A percentile compares a stretch with the other conserved stretches of the same genome.
Conservation (phyloP, 2,113 vertebrate genomes). For the Platichthys flesus region DNA sequence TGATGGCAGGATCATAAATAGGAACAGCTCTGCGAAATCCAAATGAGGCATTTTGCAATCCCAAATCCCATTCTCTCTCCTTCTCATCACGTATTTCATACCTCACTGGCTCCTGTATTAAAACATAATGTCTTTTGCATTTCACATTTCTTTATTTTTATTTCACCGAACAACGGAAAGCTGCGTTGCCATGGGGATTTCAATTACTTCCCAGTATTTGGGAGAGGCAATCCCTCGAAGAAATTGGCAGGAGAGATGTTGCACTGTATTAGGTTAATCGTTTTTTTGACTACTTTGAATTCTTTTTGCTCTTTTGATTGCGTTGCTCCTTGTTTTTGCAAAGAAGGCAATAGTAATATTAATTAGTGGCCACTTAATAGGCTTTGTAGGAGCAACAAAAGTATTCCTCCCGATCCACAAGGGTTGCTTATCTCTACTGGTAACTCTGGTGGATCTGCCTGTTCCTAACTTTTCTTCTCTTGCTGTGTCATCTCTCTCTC, state of each 20-base stretch:
- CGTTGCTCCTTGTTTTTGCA: not conserved
- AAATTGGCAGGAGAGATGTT: conserved; percentile 49
- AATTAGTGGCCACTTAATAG: not conserved
- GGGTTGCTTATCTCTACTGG: conserved; percentile 8
- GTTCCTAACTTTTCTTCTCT: conserved; percentile 24
- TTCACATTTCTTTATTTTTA: conserved; percentile 68
- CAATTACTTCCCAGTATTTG: conserved; percentile 65
- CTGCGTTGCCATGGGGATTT: conserved; percentile 73
- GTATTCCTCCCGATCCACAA: not conserved
- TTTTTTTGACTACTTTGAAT: not conserved
- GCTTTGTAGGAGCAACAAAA: not conserved
- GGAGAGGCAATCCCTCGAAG: conserved; percentile 52
- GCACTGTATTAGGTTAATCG: conserved; percentile 32
- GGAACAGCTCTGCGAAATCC: conserved; percentile 47
- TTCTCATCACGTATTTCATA: conserved; percentile 67
- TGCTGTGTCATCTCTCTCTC: conserved; percentile 52
- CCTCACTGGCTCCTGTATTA: conserved; percentile 67
- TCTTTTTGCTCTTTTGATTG: not conserved
- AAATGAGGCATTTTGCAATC: conserved; percentile 57
- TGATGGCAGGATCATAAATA: conserved; percentile 60
- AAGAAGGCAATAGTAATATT: not conserved
- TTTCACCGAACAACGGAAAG: conserved; percentile 65
- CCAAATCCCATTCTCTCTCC: conserved; percentile 58
- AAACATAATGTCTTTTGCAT: conserved; percentile 72
- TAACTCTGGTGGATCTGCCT: conserved; percentile 2